Percentiles rank a stretch among this genome's conserved stretches.
These are phyloP conservation scores for Heliconius hewitsoni DNA, from an alignment of 1,140 invertebrate genomes.

Conservation along the genomic window DNA sequence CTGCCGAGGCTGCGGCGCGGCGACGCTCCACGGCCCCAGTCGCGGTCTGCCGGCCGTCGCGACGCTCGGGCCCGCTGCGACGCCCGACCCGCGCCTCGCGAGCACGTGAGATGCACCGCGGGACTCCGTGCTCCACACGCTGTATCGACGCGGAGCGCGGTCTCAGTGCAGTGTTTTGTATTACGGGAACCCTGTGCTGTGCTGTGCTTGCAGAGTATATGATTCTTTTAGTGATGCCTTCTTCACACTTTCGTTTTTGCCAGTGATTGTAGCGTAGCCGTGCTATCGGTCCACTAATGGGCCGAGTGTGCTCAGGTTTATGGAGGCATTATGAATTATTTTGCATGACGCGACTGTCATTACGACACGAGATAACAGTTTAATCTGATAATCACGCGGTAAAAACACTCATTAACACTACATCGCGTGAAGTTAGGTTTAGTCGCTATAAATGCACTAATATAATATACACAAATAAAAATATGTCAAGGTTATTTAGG, in stretches of 20 bases:
- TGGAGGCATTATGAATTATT: slow-evolving; percentile 52
- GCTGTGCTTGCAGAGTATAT: slow-evolving; percentile 41
- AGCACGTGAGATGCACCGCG: slow-evolving; percentile 62
- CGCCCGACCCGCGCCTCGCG: slow-evolving; percentile 54
- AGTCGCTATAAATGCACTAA: slow-evolving; percentile 45
- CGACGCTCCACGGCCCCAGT: slow-evolving; percentile 65
- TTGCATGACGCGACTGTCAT: slow-evolving; percentile 57
- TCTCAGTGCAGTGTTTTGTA: slow-evolving; percentile 65
- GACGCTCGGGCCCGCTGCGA: slow-evolving; percentile 71
- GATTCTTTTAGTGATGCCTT: slow-evolving; percentile 22
- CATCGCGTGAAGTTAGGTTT: slow-evolving; percentile 41
- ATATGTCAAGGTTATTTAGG: slow-evolving; percentile 53
- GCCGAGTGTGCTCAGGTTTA: slow-evolving; percentile 53
- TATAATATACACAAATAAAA: slow-evolving; percentile 41
- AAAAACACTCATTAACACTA: slow-evolving; percentile 74
- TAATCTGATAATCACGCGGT: slow-evolving; percentile 74
- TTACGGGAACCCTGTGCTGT: slow-evolving; percentile 47
- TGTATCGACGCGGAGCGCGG: slow-evolving; percentile 48
- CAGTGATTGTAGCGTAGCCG: slow-evolving; percentile 42
- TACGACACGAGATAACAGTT: slow-evolving; percentile 72
- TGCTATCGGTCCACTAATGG: slow-evolving; percentile 62
- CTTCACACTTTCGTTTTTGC: slow-evolving; percentile 23
- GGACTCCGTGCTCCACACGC: slow-evolving; percentile 43
- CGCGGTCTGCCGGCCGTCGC: slow-evolving; percentile 78
- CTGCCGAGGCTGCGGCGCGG: slow-evolving; percentile 71